phyloP scores from a whole-genome alignment of 64 coral and sea anemone genomes.

The Montipora sp. region DNA sequence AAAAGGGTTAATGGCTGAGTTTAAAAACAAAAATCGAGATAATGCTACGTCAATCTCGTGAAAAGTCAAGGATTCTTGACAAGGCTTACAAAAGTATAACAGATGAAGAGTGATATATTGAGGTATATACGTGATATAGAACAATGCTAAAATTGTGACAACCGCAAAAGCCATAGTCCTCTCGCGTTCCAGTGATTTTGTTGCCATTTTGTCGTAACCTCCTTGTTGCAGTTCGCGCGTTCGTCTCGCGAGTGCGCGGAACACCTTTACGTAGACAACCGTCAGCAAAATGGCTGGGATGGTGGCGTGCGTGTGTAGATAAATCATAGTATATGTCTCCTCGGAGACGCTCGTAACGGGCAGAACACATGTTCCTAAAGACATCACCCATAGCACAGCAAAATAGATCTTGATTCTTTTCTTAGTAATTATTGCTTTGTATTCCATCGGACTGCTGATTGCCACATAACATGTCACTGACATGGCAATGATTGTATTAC shows the following conservation, averaged over 20 bases:
- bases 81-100: conserved; percentile 1
- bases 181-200: conserved; percentile 3
- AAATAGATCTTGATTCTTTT: conserved; percentile 27
- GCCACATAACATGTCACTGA: conserved; percentile 11
- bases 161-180: neutral
- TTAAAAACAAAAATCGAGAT: conserved; percentile 20
- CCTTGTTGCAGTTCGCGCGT: neutral
- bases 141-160: conserved; percentile 2
- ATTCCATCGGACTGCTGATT: conserved; percentile 21
- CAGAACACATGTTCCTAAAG: conserved; percentile 1
- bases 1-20: conserved; percentile 18
- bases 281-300: conserved; percentile 8
- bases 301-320: conserved; percentile 17
- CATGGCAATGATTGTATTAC: conserved; percentile 13
- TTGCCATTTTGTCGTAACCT: neutral
- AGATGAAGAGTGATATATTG: conserved; percentile 31
- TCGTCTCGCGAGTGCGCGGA: conserved; percentile 35
- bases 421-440: conserved; percentile 4
- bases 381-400: conserved; percentile 11
- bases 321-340: conserved; percentile 30
- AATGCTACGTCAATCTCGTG: conserved; percentile 32
- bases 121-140: conserved; percentile 29
- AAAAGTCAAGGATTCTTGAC: conserved; percentile 5
- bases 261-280: neutral
- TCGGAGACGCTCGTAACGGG: conserved; percentile 4